Evolutionary conservation across 2,113 vertebrate species (phyloP).

Genomic region (Siniperca chuatsi): DNA sequence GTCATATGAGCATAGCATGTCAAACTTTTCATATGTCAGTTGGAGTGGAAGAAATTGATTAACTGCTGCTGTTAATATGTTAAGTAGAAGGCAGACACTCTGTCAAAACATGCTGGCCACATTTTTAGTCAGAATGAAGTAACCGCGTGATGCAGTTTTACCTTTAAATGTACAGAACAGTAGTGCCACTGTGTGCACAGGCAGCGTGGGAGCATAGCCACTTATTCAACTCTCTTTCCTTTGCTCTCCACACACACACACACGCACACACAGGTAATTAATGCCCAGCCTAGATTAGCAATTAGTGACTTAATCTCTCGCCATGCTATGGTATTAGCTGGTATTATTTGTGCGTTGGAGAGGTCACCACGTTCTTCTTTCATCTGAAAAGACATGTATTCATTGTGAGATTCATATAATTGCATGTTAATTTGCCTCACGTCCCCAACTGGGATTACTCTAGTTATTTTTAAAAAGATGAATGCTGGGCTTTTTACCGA

Average conservation of each 20-base stretch:
- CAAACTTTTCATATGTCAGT: not conserved
- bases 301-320: constrained; percentile 21
- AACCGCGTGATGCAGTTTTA: not conserved
- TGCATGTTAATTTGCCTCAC: constrained; percentile 9
- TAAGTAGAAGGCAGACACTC: not conserved
- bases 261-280: not conserved
- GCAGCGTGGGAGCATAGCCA: too few relatives aligned
- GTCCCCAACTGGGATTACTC: not conserved
- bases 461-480: not conserved
- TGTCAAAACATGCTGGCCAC: not conserved
- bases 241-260: not conserved
- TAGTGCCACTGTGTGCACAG: not conserved
- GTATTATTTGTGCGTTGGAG: constrained; percentile 4
- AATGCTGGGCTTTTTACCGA: not conserved
- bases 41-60: not conserved
- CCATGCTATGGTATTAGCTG: constrained; percentile 18
- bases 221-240: not conserved
- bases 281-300: constrained; percentile 7
- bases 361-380: constrained; percentile 18
- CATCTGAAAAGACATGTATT: constrained; percentile 8
- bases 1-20: not conserved
- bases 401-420: constrained; percentile 9
- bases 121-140: not conserved
- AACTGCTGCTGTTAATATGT: not conserved
- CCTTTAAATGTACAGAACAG: not conserved